Evolutionary conservation across 2,888 invertebrate genomes (phyloP).

Genomic region (Steinernema scapterisci): DNA sequence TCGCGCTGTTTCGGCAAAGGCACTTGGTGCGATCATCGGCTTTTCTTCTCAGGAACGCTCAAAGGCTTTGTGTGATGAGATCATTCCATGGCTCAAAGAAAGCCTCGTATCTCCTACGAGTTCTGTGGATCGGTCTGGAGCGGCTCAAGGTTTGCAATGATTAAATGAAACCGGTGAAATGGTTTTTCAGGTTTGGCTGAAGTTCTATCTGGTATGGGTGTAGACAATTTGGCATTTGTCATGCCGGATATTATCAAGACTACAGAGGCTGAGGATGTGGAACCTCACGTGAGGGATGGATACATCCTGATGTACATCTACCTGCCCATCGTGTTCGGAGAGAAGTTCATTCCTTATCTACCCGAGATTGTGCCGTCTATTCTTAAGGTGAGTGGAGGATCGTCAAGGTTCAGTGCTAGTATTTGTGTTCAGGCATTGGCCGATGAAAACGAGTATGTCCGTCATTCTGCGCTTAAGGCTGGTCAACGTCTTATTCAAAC

Average conservation of each 20-base stretch:
- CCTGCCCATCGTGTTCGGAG: conserved; percentile 94
- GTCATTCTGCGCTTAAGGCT: conserved; percentile 93
- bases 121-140: conserved; percentile 91
- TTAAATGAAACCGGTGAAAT: background rate
- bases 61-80: conserved; percentile 57
- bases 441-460: conserved; percentile 96
- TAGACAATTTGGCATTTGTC: conserved; percentile 88
- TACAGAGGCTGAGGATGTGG: conserved; percentile 66
- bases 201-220: conserved; percentile 73
- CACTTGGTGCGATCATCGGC: conserved; percentile 71
- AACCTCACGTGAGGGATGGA: conserved; percentile 94
- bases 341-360: conserved; percentile 92
- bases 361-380: conserved; percentile 96
- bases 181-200: conserved; percentile 40
- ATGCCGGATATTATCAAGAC: conserved; percentile 77
- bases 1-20: conserved; percentile 76
- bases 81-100: conserved; percentile 97
- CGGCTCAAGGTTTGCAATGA: conserved; percentile 77
- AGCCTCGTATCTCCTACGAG: conserved; percentile 91
- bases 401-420: background rate
- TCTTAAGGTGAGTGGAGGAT: conserved; percentile 74
- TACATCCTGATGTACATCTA: conserved; percentile 99
- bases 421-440: conserved; percentile 77
- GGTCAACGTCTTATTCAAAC: conserved; percentile 94
- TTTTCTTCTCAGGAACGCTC: conserved; percentile 44